Evolutionary conservation across 35 echinoderm and acorn worm genomes (phyloP).

Genomic region (Lytechinus variegatus): DNA sequence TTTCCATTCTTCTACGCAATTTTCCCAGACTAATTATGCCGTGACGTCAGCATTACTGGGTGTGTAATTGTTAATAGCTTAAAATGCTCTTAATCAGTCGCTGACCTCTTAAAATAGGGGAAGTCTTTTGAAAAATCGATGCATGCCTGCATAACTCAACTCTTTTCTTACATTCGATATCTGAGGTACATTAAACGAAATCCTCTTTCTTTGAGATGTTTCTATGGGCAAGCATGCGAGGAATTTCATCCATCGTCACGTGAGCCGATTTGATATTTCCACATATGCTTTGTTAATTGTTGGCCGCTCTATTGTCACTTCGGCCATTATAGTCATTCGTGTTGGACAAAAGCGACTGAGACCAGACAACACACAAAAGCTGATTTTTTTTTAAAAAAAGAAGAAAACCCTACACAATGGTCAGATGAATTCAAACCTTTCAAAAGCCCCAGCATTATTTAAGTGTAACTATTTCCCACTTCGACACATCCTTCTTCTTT

Average conservation of each 20-base stretch:
- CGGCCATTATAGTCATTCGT: not conserved
- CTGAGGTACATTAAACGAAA: not conserved
- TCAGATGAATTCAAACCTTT: not conserved
- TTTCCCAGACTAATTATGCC: not conserved
- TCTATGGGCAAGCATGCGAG: not conserved
- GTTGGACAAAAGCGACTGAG: not conserved
- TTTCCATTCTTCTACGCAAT: not conserved
- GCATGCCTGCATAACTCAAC: not conserved
- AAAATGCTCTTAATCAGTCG: not conserved
- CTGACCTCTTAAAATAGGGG: not conserved
- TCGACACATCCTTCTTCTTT: not conserved
- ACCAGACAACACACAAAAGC: not conserved
- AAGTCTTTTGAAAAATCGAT: not conserved
- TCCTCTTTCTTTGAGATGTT: not conserved
- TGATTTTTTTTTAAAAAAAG: not conserved
- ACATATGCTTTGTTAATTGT: not conserved
- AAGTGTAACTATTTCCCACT: slow-evolving; percentile 3
- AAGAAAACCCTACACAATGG: not conserved
- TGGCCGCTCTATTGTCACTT: not conserved
- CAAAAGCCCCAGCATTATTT: not conserved
- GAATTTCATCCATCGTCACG: not conserved
- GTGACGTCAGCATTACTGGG: not conserved
- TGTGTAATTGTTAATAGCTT: slow-evolving; percentile 5
- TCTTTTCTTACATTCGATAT: not conserved
- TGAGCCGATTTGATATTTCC: not conserved